Evolutionary conservation across 92 coral and sea anemone species (phyloP).

Genomic region (Pocillopora grandis): DNA sequence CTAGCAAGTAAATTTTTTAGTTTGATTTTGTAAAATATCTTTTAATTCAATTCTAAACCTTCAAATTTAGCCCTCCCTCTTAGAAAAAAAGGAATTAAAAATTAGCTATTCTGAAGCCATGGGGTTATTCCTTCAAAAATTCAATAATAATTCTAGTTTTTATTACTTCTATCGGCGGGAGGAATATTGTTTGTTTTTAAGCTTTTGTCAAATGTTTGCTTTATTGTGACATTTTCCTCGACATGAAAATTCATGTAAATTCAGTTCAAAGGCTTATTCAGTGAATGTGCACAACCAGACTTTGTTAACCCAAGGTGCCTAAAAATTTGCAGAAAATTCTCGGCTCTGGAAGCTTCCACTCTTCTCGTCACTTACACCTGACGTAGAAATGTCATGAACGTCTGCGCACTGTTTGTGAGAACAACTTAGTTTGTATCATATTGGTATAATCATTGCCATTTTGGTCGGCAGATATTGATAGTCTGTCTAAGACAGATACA

Average conservation of each 20-base stretch:
- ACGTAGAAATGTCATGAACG: too few relatives aligned
- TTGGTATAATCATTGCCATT: background rate
- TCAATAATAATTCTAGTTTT: background rate
- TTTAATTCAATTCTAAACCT: background rate
- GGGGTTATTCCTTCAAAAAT: background rate
- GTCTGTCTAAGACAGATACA: background rate
- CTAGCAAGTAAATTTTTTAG: background rate
- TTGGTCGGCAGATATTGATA: background rate
- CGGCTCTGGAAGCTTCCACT: background rate
- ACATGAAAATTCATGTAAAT: too few relatives aligned
- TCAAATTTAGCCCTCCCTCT: background rate
- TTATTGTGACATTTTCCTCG: conserved; percentile 1
- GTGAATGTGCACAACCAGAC: background rate
- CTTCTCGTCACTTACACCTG: background rate
- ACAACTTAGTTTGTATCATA: too few relatives aligned
- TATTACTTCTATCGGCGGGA: background rate
- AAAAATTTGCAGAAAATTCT: conserved; percentile 5
- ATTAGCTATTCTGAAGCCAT: background rate
- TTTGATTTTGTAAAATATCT: background rate
- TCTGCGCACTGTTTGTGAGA: too few relatives aligned
- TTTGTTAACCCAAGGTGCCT: background rate
- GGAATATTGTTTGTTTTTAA: background rate
- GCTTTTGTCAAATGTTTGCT: background rate
- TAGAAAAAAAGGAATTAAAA: background rate
- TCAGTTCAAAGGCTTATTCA: too few relatives aligned